These are phyloP conservation scores for Brachionus rotundiformis DNA, from an alignment of 1,140 invertebrate species.

Conservation along the genomic window DNA sequence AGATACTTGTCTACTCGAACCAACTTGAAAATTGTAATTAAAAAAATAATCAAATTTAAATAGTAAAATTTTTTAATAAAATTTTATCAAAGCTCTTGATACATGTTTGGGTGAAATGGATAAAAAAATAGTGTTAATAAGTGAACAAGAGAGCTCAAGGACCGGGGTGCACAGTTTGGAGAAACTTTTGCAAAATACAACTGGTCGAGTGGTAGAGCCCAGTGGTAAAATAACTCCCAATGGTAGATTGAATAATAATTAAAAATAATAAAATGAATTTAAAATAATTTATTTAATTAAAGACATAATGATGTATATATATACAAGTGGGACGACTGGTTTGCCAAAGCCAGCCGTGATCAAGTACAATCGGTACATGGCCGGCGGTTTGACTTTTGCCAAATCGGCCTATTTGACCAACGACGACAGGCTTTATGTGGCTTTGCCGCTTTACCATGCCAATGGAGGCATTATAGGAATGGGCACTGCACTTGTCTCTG, in stretches of 20 bases:
- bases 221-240: background rate
- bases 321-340: slow-evolving; percentile 88
- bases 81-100: background rate
- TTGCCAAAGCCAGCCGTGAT: slow-evolving; percentile 72
- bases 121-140: background rate
- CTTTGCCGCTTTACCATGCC: slow-evolving; percentile 88
- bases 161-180: background rate
- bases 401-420: background rate
- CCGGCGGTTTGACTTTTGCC: background rate
- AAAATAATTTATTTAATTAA: background rate
- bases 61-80: background rate
- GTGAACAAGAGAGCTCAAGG: background rate
- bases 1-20: slow-evolving; percentile 71
- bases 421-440: slow-evolving; percentile 79
- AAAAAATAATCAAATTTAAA: background rate
- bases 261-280: background rate
- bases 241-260: slow-evolving; percentile 9
- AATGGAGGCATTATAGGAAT: slow-evolving; percentile 75
- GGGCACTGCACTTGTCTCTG: slow-evolving; percentile 72
- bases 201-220: background rate
- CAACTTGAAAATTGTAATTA: background rate
- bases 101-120: slow-evolving; percentile 19
- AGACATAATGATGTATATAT: slow-evolving; percentile 71
- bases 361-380: slow-evolving; percentile 38
- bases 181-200: background rate